Conservation (phyloP, 2,888 invertebrate genomes). For the Lysandra coridon region DNA sequence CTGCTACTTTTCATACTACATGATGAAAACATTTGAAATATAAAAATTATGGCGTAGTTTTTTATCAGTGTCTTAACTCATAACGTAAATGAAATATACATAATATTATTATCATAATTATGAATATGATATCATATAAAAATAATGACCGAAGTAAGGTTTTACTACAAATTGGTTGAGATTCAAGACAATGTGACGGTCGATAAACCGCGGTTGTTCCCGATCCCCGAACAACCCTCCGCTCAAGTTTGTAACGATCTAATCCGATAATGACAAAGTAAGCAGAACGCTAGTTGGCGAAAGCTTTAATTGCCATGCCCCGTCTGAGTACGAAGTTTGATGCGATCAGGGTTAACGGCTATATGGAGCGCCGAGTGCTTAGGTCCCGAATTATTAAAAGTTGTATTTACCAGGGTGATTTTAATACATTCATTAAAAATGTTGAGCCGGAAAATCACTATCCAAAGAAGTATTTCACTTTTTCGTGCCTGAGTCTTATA, state of each 20-base stretch:
- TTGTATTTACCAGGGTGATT: too few relatives aligned
- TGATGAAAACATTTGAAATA: too few relatives aligned
- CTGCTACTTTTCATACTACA: too few relatives aligned
- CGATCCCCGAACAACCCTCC: neutral
- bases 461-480: too few relatives aligned
- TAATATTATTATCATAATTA: too few relatives aligned
- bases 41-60: neutral
- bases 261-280: constrained; percentile 7
- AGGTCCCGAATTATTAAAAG: neutral
- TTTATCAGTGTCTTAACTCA: neutral
- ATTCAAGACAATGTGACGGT: neutral
- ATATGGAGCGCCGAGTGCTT: neutral
- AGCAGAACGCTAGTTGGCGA: constrained; percentile 1
- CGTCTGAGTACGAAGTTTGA: constrained; percentile 5
- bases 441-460: neutral
- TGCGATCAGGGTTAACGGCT: neutral
- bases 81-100: too few relatives aligned
- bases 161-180: neutral
- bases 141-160: neutral
- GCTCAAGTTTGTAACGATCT: neutral
- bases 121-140: neutral
- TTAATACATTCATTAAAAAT: too few relatives aligned
- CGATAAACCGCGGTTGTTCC: neutral
- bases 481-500: too few relatives aligned
- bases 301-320: constrained; percentile 7